These are phyloP conservation scores for Neuroscelio doddi DNA, from an alignment of 2,888 invertebrate genomes.

Conservation along the genomic window DNA sequence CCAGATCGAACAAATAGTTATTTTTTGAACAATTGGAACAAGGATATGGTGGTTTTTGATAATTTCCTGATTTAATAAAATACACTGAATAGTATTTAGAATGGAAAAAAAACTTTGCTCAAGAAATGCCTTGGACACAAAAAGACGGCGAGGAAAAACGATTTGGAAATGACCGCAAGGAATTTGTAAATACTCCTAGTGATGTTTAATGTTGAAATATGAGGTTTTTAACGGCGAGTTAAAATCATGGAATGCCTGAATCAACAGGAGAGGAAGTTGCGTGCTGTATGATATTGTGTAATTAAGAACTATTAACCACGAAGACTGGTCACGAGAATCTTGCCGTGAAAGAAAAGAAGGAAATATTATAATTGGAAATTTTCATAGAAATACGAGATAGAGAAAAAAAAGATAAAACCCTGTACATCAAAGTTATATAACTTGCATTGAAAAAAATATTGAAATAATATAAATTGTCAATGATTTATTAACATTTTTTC, in stretches of 20 bases:
- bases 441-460: too few relatives aligned
- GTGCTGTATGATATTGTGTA: constrained; percentile 49
- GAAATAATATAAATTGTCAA: too few relatives aligned
- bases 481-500: too few relatives aligned
- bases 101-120: constrained; percentile 61
- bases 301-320: constrained; percentile 47
- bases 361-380: constrained; percentile 20
- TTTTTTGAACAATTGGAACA: not conserved
- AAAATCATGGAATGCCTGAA: constrained; percentile 47
- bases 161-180: constrained; percentile 52
- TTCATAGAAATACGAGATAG: not conserved
- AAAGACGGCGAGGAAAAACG: constrained; percentile 41
- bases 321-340: constrained; percentile 48
- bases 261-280: constrained; percentile 49
- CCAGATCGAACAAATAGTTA: not conserved
- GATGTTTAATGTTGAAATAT: constrained; percentile 41
- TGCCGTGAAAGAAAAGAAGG: constrained; percentile 23
- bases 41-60: not conserved
- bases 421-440: too few relatives aligned
- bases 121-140: constrained; percentile 65
- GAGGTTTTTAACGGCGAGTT: constrained; percentile 48
- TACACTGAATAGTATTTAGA: constrained; percentile 24
- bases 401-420: too few relatives aligned
- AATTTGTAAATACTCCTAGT: constrained; percentile 55
- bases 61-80: constrained; percentile 2